phyloP scores from a whole-genome alignment of 2,797 vertebrate genomes.

The Peromyscus attwateri region DNA sequence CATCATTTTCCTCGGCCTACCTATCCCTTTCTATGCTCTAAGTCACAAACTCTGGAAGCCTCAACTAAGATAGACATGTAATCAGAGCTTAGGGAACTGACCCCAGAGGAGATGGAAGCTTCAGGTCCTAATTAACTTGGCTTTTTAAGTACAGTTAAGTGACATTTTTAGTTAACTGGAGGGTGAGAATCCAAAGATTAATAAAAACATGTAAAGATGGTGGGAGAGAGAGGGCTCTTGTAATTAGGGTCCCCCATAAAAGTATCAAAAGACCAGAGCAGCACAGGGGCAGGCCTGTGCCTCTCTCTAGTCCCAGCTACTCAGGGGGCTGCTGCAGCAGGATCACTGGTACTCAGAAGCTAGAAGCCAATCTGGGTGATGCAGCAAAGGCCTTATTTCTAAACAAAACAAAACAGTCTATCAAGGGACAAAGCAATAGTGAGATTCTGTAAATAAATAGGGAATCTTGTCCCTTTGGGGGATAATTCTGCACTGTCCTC shows the following conservation, averaged over 20 bases:
- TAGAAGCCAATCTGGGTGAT: not conserved
- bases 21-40: not conserved
- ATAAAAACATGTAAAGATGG: not conserved
- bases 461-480: not conserved
- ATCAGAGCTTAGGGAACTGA: conserved; percentile 53
- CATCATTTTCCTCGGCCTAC: not conserved
- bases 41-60: conserved; percentile 3
- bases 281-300: accelerated
- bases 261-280: not conserved
- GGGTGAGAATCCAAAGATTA: conserved; percentile 23
- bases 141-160: conserved; percentile 75
- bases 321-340: not conserved
- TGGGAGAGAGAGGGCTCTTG: not conserved
- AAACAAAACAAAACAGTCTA: not conserved
- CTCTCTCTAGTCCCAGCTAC: not conserved
- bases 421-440: not conserved
- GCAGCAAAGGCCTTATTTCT: not conserved
- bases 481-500: not conserved
- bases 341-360: not conserved
- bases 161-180: conserved; percentile 34
- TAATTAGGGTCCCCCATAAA: not conserved
- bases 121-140: conserved; percentile 65
- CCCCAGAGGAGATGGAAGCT: not conserved
- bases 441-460: not conserved
- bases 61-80: conserved; percentile 3